Conservation (phyloP, 1,140 invertebrate genomes). For the Rhagoletis pomonella region DNA sequence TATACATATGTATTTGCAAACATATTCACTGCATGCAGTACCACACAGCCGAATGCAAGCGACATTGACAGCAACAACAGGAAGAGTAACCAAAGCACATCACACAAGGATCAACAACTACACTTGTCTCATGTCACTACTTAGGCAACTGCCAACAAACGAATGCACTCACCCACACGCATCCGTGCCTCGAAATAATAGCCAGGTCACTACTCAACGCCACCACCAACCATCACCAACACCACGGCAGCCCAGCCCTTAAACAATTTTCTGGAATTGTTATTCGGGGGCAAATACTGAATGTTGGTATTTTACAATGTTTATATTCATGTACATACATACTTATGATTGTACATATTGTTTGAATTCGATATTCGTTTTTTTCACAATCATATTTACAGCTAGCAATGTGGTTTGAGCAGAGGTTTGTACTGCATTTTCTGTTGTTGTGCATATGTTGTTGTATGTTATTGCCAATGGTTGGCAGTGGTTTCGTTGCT, state of each 20-base stretch:
- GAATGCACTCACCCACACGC: background rate
- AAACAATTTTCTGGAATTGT: background rate
- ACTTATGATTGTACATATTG: background rate
- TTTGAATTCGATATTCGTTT: background rate
- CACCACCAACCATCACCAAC: background rate
- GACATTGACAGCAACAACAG: background rate
- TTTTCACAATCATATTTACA: background rate
- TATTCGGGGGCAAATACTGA: background rate
- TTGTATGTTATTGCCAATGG: background rate
- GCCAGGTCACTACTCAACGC: background rate
- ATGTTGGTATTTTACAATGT: background rate
- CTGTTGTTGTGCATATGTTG: background rate
- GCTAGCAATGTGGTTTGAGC: background rate
- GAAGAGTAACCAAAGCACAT: background rate
- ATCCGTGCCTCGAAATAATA: background rate
- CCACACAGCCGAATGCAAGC: background rate
- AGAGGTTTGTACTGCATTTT: background rate
- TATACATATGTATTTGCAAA: background rate
- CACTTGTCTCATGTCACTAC: background rate
- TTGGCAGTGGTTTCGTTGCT: background rate
- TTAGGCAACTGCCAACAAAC: background rate
- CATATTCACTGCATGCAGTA: too few species aligned
- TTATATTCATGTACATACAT: background rate
- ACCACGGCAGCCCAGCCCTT: background rate
- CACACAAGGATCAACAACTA: too few species aligned